Evolutionary conservation across 2,113 vertebrate genomes (phyloP).

Genomic region (Dipodomys spectabilis): DNA sequence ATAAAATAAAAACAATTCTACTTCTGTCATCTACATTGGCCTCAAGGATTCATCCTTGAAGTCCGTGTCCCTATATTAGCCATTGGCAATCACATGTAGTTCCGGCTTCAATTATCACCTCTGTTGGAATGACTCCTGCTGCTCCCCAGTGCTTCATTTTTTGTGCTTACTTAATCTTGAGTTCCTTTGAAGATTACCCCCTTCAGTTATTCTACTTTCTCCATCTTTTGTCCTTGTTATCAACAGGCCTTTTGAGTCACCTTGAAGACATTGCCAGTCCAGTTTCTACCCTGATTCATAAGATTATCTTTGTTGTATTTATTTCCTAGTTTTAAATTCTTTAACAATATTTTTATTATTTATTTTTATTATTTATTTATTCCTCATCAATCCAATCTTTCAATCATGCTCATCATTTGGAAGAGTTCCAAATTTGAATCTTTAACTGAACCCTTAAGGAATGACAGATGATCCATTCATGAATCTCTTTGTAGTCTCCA

Average conservation of each 20-base stretch:
- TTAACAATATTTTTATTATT: background rate
- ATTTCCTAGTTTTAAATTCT: background rate
- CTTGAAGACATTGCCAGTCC: background rate
- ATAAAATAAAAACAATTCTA: background rate
- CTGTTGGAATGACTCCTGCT: constrained; percentile 56
- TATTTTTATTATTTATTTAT: too few species aligned
- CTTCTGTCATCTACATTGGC: background rate
- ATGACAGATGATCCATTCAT: background rate
- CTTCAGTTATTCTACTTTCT: constrained; percentile 21
- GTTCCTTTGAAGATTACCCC: constrained; percentile 60
- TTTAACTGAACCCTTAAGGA: background rate
- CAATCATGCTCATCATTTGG: background rate
- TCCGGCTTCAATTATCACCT: constrained; percentile 71
- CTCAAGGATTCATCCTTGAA: constrained; percentile 41
- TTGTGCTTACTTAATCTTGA: constrained; percentile 61
- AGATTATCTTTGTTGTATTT: background rate
- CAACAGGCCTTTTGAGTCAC: constrained; percentile 36
- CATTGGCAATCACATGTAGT: constrained; percentile 15
- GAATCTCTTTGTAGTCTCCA: background rate
- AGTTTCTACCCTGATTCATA: background rate
- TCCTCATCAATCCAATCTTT: background rate
- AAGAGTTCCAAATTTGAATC: background rate
- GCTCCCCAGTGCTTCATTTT: constrained; percentile 54
- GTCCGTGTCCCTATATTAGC: constrained; percentile 14
- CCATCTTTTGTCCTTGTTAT: constrained; percentile 41